Percentiles rank a stretch among this genome's conserved stretches.
These are phyloP conservation scores for Platorchestia sp. DNA, from an alignment of 1,140 invertebrate species.

Conservation along the genomic window DNA sequence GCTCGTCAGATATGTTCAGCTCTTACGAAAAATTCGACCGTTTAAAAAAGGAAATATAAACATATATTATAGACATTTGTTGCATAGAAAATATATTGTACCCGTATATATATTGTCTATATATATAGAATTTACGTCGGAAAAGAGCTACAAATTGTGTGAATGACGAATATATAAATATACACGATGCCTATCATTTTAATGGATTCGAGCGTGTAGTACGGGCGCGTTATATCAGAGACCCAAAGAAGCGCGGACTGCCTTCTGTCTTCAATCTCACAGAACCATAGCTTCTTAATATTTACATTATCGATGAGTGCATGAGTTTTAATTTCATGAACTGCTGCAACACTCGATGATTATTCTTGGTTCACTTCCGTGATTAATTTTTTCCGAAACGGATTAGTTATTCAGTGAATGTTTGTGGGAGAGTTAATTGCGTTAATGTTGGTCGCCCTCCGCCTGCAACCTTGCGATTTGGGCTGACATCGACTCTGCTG, in stretches of 20 bases:
- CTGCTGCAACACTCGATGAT: background rate
- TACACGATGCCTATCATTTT: no score
- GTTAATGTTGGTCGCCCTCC: background rate
- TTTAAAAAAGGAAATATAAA: no score
- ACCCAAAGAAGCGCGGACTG: background rate
- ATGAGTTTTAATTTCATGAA: background rate
- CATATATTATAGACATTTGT: no score
- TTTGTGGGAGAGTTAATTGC: background rate
- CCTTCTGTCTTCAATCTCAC: background rate
- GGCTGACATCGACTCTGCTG: background rate
- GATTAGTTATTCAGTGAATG: background rate
- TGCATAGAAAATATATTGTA: no score
- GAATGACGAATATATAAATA: no score
- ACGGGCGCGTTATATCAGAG: background rate
- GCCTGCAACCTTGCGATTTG: background rate
- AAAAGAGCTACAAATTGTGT: no score
- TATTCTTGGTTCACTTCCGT: background rate
- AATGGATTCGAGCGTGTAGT: no score
- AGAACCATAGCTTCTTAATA: background rate
- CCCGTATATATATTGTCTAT: no score
- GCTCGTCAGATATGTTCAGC: no score
- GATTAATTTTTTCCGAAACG: background rate
- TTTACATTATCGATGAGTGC: background rate
- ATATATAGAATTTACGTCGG: no score
- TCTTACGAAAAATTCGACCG: no score